phyloP scores from a whole-genome alignment of 2,797 vertebrate genomes.

The Acanthurus tractus region DNA sequence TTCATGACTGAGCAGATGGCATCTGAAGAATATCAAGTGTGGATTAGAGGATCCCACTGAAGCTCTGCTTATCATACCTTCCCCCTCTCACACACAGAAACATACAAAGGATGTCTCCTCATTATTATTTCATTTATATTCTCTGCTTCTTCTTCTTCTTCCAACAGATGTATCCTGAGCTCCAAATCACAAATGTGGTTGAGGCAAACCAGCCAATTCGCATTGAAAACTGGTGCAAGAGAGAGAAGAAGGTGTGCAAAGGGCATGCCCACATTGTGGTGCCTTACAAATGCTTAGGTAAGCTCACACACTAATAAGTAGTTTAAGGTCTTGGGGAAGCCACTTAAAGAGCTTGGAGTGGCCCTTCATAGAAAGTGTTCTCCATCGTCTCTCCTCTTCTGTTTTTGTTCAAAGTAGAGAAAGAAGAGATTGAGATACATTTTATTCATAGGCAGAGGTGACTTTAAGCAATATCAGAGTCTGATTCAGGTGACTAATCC shows the following conservation, averaged over 20 bases:
- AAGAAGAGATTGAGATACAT: conserved; percentile 54
- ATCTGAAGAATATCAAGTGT: conserved; percentile 60
- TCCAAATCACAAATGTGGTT: conserved; percentile 96
- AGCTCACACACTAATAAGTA: conserved; percentile 64
- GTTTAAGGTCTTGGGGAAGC: conserved; percentile 14
- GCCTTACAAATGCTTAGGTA: conserved; percentile 97
- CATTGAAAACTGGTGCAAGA: conserved; percentile 96
- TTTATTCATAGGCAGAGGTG: conserved; percentile 60
- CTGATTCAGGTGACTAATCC: conserved; percentile 73
- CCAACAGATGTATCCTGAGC: conserved; percentile 94
- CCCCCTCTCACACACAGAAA: background rate
- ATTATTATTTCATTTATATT: conserved; percentile 10
- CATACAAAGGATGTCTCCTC: conserved; percentile 14
- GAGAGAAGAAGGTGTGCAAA: conserved; percentile 94
- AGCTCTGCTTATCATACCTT: conserved; percentile 43
- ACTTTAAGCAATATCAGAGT: conserved; percentile 63
- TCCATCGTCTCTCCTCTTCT: conserved; percentile 2
- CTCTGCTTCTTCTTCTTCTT: conserved; percentile 29
- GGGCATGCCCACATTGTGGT: conserved; percentile 92
- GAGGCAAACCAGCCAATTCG: conserved; percentile 94
- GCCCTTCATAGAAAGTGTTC: conserved; percentile 26
- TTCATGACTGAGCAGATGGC: conserved; percentile 72
- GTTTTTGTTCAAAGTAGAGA: conserved; percentile 20
- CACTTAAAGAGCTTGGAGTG: conserved; percentile 31
- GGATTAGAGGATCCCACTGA: conserved; percentile 63